These are phyloP conservation scores for Drosophila nigrodunni DNA, from an alignment of 1,140 invertebrate genomes.

Conservation along the genomic window DNA sequence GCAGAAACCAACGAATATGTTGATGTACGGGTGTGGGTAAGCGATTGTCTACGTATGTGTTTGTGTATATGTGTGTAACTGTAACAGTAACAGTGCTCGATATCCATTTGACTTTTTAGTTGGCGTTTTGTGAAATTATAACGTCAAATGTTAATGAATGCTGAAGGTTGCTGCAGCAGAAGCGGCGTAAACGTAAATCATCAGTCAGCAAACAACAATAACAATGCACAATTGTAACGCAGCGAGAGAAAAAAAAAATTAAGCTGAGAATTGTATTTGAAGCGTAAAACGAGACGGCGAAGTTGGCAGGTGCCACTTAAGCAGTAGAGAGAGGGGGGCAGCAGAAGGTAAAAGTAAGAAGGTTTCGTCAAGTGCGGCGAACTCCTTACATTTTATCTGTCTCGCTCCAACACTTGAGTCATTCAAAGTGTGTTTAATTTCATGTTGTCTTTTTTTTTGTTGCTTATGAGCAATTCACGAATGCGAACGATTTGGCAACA, in stretches of 20 bases:
- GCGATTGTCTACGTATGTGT: background rate
- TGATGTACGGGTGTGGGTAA: background rate
- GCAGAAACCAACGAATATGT: conserved; percentile 16
- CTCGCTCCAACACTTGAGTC: conserved; percentile 35
- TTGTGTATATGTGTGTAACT: conserved; percentile 1
- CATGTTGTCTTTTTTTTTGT: conserved; percentile 1
- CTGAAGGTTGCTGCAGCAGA: conserved; percentile 62
- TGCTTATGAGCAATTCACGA: background rate
- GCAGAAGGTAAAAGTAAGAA: background rate
- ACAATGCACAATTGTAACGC: conserved; percentile 51
- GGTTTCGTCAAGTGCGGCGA: conserved; percentile 12
- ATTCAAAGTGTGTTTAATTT: conserved; percentile 23
- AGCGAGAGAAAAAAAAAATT: conserved; percentile 39
- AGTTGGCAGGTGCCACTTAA: conserved; percentile 31
- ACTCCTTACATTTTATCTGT: conserved; percentile 30
- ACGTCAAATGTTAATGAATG: conserved; percentile 82
- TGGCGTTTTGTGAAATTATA: conserved; percentile 76
- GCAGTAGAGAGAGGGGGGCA: conserved; percentile 1
- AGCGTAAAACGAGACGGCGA: conserved; percentile 34
- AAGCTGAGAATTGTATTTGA: conserved; percentile 56
- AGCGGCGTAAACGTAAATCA: conserved; percentile 52
- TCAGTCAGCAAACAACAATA: conserved; percentile 52
- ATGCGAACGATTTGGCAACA: conserved; percentile 26
- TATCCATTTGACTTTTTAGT: conserved; percentile 61
- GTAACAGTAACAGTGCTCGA: conserved; percentile 52